Percentiles rank a stretch among this genome's conserved stretches.
These are phyloP conservation scores for Trichonephila clavipes DNA, from an alignment of 1,140 invertebrate genomes.

Conservation along the genomic window DNA sequence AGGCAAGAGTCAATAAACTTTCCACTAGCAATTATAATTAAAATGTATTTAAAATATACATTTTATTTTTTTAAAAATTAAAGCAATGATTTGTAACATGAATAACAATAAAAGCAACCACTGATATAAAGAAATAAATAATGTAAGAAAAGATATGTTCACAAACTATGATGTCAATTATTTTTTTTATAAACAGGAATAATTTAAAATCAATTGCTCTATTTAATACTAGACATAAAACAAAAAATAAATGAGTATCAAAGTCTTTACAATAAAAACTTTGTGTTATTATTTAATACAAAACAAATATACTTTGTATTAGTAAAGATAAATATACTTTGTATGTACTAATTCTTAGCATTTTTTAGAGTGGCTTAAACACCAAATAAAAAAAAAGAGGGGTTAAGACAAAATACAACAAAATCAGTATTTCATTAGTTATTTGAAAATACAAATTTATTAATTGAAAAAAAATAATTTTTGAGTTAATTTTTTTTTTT, in stretches of 20 bases:
- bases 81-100: not conserved
- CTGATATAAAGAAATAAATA: not conserved
- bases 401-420: too few relatives aligned
- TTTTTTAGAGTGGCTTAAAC: not conserved
- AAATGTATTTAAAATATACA: conserved; percentile 31
- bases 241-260: not conserved
- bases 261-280: not conserved
- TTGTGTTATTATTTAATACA: not conserved
- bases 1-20: conserved; percentile 39
- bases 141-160: not conserved
- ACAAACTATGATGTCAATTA: not conserved
- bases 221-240: not conserved
- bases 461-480: too few relatives aligned
- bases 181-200: not conserved
- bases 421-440: too few relatives aligned
- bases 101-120: not conserved
- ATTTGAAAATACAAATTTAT: too few relatives aligned
- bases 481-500: not conserved
- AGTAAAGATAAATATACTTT: not conserved
- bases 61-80: not conserved
- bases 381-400: not conserved
- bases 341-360: not conserved
- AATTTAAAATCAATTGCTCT: not conserved
- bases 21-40: conserved; percentile 57
- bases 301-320: not conserved